These are phyloP conservation scores for Eilema depressum DNA, from an alignment of 2,888 invertebrate genomes.

Conservation along the genomic window DNA sequence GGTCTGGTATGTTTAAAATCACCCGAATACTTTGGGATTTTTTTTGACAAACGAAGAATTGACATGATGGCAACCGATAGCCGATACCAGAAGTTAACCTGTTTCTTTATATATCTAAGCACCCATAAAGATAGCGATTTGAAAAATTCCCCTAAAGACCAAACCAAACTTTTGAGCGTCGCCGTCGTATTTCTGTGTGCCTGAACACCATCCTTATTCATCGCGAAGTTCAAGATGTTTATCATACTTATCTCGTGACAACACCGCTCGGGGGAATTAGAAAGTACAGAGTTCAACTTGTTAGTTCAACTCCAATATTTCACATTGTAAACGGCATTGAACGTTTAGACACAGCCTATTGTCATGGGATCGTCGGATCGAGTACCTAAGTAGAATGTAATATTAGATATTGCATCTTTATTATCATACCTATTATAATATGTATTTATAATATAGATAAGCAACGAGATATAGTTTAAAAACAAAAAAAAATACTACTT, in stretches of 20 bases:
- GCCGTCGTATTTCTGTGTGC: neutral
- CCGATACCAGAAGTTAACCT: no score
- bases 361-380: neutral
- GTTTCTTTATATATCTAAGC: no score
- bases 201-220: neutral
- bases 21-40: no score
- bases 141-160: neutral
- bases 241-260: conserved; percentile 7
- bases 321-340: neutral
- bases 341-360: neutral
- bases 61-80: no score
- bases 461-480: no score
- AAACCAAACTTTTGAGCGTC: neutral
- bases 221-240: conserved; percentile 1
- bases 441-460: no score
- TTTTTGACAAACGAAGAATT: no score
- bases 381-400: neutral
- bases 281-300: conserved; percentile 3
- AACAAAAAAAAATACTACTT: no score
- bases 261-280: conserved; percentile 3
- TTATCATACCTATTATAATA: neutral
- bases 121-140: neutral
- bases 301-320: conserved; percentile 2
- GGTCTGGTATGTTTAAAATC: no score
- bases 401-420: neutral